phyloP scores from a whole-genome alignment of 2,888 invertebrate genomes.

The Nemotelus nigrinus region DNA sequence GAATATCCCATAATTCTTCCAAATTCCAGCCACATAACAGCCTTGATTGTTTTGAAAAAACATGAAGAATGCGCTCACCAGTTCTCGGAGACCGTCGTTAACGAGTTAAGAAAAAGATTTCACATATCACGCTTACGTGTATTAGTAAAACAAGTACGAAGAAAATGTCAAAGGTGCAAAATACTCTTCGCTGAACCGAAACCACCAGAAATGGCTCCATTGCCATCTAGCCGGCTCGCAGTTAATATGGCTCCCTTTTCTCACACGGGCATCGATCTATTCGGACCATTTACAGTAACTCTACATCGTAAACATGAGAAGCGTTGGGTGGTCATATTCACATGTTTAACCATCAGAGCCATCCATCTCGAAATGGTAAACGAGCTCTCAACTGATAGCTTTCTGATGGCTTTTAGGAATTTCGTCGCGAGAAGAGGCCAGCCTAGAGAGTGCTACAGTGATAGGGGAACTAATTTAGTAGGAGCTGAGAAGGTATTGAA shows the following conservation, averaged over 20 bases:
- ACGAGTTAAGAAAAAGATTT: no score
- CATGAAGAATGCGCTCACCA: no score
- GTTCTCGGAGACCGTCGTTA: no score
- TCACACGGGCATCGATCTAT: not conserved
- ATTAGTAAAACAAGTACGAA: no score
- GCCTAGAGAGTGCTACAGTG: constrained; percentile 9
- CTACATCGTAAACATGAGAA: not conserved
- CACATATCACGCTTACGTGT: no score
- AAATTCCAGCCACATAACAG: not conserved
- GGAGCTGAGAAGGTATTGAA: no score
- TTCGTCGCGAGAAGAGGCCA: constrained; percentile 2
- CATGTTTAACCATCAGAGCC: no score
- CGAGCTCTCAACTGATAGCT: not conserved
- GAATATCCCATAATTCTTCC: no score
- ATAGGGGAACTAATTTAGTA: not conserved
- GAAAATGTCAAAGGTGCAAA: not conserved
- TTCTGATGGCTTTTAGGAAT: not conserved
- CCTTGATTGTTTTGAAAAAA: not conserved
- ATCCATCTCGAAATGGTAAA: not conserved
- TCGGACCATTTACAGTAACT: not conserved
- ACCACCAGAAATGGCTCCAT: not conserved
- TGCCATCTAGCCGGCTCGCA: not conserved
- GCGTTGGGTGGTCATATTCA: no score
- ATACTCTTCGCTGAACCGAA: not conserved
- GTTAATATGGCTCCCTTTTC: not conserved